phyloP scores from a whole-genome alignment of 2,797 vertebrate species.

The Arrhamphus sclerolepis region DNA sequence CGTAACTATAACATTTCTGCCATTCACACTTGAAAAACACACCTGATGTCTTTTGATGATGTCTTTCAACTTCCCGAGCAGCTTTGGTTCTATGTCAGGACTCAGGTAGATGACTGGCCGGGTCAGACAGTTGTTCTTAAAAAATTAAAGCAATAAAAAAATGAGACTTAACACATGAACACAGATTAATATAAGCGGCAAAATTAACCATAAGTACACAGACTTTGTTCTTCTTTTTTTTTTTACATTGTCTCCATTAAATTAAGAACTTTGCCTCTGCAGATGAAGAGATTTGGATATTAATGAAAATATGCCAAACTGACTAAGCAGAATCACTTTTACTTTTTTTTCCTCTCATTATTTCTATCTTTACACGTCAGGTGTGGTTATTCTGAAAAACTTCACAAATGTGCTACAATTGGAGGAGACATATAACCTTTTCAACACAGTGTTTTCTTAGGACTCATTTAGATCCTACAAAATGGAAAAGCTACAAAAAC shows the following conservation, averaged over 20 bases:
- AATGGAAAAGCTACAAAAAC: background rate
- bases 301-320: slow-evolving; percentile 19
- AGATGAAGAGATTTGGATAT: slow-evolving; percentile 10
- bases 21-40: background rate
- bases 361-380: slow-evolving; percentile 18
- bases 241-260: background rate
- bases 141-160: too few species aligned
- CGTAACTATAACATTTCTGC: background rate
- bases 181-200: background rate
- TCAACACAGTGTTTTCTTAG: background rate
- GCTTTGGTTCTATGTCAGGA: slow-evolving; percentile 92
- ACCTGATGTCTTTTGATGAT: slow-evolving; percentile 98
- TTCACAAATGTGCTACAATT: slow-evolving; percentile 10
- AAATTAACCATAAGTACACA: background rate
- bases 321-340: slow-evolving; percentile 37
- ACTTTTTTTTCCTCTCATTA: too few species aligned
- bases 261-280: background rate
- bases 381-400: slow-evolving; percentile 3
- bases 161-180: slow-evolving; percentile 8
- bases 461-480: background rate
- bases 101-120: slow-evolving; percentile 95
- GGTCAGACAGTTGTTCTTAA: slow-evolving; percentile 93
- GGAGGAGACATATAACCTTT: slow-evolving; percentile 6
- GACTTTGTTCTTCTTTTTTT: too few species aligned
- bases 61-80: slow-evolving; percentile 95